These are phyloP conservation scores for Artemia sinica DNA, from an alignment of 2,888 invertebrate species.

Conservation along the genomic window DNA sequence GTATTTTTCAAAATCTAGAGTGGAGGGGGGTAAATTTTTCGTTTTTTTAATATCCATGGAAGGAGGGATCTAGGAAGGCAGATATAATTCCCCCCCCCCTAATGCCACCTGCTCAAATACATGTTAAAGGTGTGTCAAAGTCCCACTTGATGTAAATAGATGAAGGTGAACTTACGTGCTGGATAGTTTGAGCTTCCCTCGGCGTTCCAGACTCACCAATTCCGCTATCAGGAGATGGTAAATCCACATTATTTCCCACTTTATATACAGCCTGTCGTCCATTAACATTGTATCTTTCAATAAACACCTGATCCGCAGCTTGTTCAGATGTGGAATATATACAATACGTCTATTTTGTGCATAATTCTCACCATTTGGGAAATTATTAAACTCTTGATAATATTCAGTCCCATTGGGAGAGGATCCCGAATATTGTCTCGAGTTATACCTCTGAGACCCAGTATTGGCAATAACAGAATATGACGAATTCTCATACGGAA, in stretches of 20 bases:
- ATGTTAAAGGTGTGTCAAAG: too few species aligned
- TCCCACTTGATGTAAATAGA: too few species aligned
- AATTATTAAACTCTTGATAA: slow-evolving; percentile 6
- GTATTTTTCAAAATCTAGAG: too few species aligned
- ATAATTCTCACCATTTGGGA: not conserved
- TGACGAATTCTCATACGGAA: slow-evolving; percentile 7
- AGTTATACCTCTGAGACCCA: not conserved
- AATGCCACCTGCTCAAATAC: too few species aligned
- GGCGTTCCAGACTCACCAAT: slow-evolving; percentile 87
- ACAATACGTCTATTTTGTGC: slow-evolving; percentile 16
- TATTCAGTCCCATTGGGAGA: slow-evolving; percentile 7
- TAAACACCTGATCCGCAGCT: slow-evolving; percentile 17
- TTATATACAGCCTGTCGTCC: slow-evolving; percentile 21
- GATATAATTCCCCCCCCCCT: too few species aligned
- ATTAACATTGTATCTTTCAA: slow-evolving; percentile 11
- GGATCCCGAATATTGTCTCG: slow-evolving; percentile 14
- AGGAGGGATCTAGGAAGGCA: too few species aligned
- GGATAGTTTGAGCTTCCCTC: slow-evolving; percentile 53
- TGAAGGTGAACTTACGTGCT: slow-evolving; percentile 27
- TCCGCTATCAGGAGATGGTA: slow-evolving; percentile 87
- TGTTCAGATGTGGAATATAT: slow-evolving; percentile 7
- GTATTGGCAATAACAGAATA: slow-evolving; percentile 5
- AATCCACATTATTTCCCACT: slow-evolving; percentile 65
- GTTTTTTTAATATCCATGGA: too few species aligned
- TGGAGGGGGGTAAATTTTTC: too few species aligned